Percentiles rank a stretch among this genome's conserved stretches.
phyloP scores from a whole-genome alignment of 2,888 invertebrate species.

The Carterocephalus palaemon region DNA sequence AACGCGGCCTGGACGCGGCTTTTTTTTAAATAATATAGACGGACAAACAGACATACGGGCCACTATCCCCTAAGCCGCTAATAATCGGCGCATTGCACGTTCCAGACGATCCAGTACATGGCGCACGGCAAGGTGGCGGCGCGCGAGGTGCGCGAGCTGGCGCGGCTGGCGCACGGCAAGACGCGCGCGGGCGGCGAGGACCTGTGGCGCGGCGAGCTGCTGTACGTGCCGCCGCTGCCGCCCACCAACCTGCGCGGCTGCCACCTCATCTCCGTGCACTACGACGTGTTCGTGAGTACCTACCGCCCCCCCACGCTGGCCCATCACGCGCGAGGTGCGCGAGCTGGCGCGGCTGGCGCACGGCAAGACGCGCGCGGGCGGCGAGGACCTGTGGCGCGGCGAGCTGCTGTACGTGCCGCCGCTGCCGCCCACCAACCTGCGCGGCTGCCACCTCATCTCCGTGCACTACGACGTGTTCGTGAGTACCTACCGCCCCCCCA shows the following conservation, averaged over 20 bases:
- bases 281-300: constrained; percentile 95
- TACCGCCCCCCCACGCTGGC: too few species aligned
- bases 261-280: constrained; percentile 94
- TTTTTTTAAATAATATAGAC: too few species aligned
- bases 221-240: constrained; percentile 95
- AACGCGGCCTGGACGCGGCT: too few species aligned
- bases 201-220: constrained; percentile 91
- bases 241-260: constrained; percentile 96
- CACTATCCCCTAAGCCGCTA: neutral
- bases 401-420: constrained; percentile 82
- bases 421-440: constrained; percentile 83
- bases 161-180: constrained; percentile 87
- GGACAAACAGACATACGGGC: too few species aligned
- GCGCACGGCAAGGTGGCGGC: constrained; percentile 92
- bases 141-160: constrained; percentile 91
- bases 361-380: constrained; percentile 90
- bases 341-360: constrained; percentile 87
- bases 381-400: constrained; percentile 90
- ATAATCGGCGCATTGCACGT: too few species aligned
- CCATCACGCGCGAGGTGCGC: constrained; percentile 91
- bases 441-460: constrained; percentile 95
- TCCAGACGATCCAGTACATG: constrained; percentile 91
- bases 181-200: constrained; percentile 89
- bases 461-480: constrained; percentile 96
- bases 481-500: too few species aligned